A percentile compares a stretch with the other conserved stretches of the same genome.
These are phyloP conservation scores for Macrobrachium nipponense DNA, from an alignment of 1,140 invertebrate species.

Conservation along the genomic window DNA sequence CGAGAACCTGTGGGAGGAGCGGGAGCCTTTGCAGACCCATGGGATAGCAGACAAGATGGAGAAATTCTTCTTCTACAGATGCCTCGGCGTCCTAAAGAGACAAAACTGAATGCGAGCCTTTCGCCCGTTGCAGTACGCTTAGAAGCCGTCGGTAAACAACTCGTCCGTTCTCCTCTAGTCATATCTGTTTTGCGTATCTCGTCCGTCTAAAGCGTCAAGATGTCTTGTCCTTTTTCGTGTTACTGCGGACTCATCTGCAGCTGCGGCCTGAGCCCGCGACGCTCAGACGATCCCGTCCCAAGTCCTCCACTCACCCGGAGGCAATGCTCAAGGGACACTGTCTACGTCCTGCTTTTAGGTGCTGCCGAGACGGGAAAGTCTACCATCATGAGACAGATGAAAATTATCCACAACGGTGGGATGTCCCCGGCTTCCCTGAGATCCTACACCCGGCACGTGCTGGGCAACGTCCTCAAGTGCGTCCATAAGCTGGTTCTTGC, in stretches of 20 bases:
- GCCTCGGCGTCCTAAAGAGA: no score
- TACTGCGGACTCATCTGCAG: slow-evolving; percentile 61
- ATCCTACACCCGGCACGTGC: slow-evolving; percentile 62
- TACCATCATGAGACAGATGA: slow-evolving; percentile 87
- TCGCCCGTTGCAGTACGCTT: no score
- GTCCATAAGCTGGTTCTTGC: slow-evolving; percentile 47
- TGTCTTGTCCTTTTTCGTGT: slow-evolving; percentile 62
- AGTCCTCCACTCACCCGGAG: slow-evolving; percentile 22
- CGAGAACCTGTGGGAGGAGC: no score
- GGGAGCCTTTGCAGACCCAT: no score
- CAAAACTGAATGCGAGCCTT: no score
- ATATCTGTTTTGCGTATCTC: background rate
- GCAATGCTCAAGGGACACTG: slow-evolving; percentile 47
- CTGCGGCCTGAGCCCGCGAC: slow-evolving; percentile 53
- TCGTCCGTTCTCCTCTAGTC: background rate
- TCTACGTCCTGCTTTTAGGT: slow-evolving; percentile 66
- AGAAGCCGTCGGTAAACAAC: no score
- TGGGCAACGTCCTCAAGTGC: slow-evolving; percentile 61
- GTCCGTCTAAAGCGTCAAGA: slow-evolving; percentile 9
- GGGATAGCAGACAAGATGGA: no score
- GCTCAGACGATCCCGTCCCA: slow-evolving; percentile 6
- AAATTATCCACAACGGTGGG: slow-evolving; percentile 80
- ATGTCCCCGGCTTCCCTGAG: slow-evolving; percentile 61
- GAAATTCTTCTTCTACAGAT: no score
- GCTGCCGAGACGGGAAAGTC: slow-evolving; percentile 76